Conservation (phyloP, 1,140 invertebrate species). For the Drosophila arawakana region DNA sequence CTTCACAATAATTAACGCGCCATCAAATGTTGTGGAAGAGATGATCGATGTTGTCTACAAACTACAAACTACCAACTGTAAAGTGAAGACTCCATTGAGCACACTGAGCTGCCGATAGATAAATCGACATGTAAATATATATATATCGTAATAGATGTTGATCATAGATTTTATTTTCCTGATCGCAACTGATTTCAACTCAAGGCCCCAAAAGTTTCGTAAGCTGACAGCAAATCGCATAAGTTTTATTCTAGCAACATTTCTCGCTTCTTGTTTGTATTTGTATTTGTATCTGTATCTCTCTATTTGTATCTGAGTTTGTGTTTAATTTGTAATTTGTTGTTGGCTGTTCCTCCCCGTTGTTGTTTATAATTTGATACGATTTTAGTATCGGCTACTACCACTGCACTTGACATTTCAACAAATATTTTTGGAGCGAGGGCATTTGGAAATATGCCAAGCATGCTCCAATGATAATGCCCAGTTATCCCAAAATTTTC, state of each 20-base stretch:
- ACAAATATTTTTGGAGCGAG: slow-evolving; percentile 65
- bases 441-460: slow-evolving; percentile 76
- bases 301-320: slow-evolving; percentile 1
- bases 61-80: background rate
- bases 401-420: slow-evolving; percentile 77
- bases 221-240: slow-evolving; percentile 39
- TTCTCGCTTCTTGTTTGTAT: slow-evolving; percentile 17
- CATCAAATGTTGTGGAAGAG: slow-evolving; percentile 31
- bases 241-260: slow-evolving; percentile 27
- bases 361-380: slow-evolving; percentile 33
- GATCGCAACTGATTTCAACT: slow-evolving; percentile 3
- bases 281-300: background rate
- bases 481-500: slow-evolving; percentile 37
- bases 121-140: slow-evolving; percentile 12
- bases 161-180: slow-evolving; percentile 4
- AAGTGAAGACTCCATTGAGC: slow-evolving; percentile 13
- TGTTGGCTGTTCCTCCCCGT: slow-evolving; percentile 1
- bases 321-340: slow-evolving; percentile 32
- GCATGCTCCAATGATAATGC: slow-evolving; percentile 67
- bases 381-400: slow-evolving; percentile 32
- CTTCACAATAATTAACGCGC: slow-evolving; percentile 45
- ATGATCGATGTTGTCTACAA: slow-evolving; percentile 35
- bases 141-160: background rate
- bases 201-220: slow-evolving; percentile 41
- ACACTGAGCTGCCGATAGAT: background rate